phyloP scores from a whole-genome alignment of 2,888 invertebrate genomes.

The Chromoteleia sp. region DNA sequence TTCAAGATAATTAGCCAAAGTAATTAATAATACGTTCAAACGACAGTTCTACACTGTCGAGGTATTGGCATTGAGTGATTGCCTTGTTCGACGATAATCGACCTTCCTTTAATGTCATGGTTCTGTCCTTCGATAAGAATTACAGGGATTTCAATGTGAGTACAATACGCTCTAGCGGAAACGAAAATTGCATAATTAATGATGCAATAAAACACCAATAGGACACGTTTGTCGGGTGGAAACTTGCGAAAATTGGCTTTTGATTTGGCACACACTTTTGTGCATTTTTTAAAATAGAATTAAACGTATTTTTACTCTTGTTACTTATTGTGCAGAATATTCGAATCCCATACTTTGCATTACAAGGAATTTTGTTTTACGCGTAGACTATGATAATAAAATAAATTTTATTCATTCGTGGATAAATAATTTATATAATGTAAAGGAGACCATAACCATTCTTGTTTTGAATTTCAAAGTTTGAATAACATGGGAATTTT shows the following conservation, averaged over 20 bases:
- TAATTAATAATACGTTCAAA: conserved; percentile 52
- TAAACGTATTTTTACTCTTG: conserved; percentile 1
- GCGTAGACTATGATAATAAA: too few species aligned
- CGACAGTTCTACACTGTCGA: conserved; percentile 17
- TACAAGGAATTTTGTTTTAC: too few species aligned
- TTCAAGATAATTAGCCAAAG: conserved; percentile 30
- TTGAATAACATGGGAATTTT: too few species aligned
- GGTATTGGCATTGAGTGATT: conserved; percentile 62
- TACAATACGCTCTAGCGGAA: conserved; percentile 50
- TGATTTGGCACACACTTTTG: not conserved
- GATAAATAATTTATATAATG: too few species aligned
- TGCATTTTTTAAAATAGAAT: not conserved
- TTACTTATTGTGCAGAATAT: too few species aligned
- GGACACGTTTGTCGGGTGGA: not conserved
- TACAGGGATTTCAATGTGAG: conserved; percentile 62
- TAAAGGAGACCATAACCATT: too few species aligned
- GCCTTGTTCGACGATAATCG: conserved; percentile 60
- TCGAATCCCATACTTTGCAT: too few species aligned
- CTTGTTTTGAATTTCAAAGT: too few species aligned
- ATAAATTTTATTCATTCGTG: too few species aligned
- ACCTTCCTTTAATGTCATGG: conserved; percentile 67
- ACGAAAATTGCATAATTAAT: conserved; percentile 63
- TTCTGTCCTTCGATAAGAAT: conserved; percentile 65
- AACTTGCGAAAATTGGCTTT: conserved; percentile 44
- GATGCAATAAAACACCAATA: conserved; percentile 29